Conservation (phyloP, 2,888 invertebrate species). For the Synanthedon vespiformis region DNA sequence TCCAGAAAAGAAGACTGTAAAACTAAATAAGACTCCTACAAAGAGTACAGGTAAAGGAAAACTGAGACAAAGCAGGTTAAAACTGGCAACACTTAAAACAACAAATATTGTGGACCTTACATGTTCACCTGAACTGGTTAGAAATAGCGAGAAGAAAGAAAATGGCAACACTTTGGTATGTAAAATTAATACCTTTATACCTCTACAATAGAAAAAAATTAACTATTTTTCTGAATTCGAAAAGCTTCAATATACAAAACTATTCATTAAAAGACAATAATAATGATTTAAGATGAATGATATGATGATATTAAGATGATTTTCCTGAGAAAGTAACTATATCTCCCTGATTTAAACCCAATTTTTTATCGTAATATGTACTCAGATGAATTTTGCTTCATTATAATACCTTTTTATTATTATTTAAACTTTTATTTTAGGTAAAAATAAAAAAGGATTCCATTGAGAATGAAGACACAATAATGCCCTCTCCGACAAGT, state of each 20-base stretch:
- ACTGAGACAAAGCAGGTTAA: slow-evolving; percentile 31
- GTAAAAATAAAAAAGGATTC: slow-evolving; percentile 40
- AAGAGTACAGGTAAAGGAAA: slow-evolving; percentile 17
- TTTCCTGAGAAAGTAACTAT: too few species aligned
- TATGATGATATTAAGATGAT: too few species aligned
- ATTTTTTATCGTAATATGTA: too few species aligned
- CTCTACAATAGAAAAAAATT: too few species aligned
- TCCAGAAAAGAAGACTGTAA: slow-evolving; percentile 36
- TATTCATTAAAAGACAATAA: too few species aligned
- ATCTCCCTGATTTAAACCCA: too few species aligned
- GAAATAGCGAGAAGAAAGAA: background rate
- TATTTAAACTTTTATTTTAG: slow-evolving; percentile 17
- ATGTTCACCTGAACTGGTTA: slow-evolving; percentile 27
- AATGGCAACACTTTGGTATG: background rate
- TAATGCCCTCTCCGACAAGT: slow-evolving; percentile 56
- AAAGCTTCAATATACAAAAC: too few species aligned
- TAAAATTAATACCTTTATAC: too few species aligned
- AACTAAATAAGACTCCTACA: slow-evolving; percentile 24
- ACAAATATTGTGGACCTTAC: slow-evolving; percentile 40
- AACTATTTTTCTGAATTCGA: too few species aligned
- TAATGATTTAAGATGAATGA: too few species aligned
- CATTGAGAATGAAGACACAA: slow-evolving; percentile 53
- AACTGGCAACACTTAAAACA: slow-evolving; percentile 21
- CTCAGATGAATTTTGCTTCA: too few species aligned
- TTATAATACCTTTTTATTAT: too few species aligned